These are phyloP conservation scores for Pocillopora verrucosa DNA, from an alignment of 64 coral and sea anemone species.

Conservation along the genomic window DNA sequence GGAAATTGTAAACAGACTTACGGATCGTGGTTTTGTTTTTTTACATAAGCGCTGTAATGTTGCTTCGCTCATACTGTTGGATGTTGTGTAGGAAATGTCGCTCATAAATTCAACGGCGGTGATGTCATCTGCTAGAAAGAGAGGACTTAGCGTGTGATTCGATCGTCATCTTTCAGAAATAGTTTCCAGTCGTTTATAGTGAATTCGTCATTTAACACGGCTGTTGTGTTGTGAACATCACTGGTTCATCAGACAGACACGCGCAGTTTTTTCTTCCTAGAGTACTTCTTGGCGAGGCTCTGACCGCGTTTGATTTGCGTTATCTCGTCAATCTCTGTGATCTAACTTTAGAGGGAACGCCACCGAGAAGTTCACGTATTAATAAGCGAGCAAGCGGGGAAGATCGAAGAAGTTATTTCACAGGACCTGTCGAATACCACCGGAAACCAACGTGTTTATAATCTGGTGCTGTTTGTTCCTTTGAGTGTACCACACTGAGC, in stretches of 20 bases:
- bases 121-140: constrained; percentile 22
- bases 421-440: neutral
- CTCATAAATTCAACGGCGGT: neutral
- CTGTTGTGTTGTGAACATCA: neutral
- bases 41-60: neutral
- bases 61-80: neutral
- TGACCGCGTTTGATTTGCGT: neutral
- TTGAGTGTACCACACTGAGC: neutral
- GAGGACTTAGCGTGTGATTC: neutral
- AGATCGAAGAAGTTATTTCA: neutral
- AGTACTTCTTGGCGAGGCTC: neutral
- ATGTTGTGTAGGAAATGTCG: neutral
- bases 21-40: neutral
- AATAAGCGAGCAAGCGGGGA: neutral
- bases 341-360: neutral
- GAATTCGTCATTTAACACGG: neutral
- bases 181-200: neutral
- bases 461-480: neutral
- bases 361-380: neutral
- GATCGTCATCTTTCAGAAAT: neutral
- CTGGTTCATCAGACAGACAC: neutral
- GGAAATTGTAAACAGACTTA: neutral
- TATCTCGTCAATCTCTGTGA: constrained; percentile 3
- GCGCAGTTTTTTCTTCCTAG: neutral
- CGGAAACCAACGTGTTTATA: constrained; percentile 34